Evolutionary conservation across 2,113 vertebrate genomes (phyloP).

Genomic region (Brevimyrus niger): DNA sequence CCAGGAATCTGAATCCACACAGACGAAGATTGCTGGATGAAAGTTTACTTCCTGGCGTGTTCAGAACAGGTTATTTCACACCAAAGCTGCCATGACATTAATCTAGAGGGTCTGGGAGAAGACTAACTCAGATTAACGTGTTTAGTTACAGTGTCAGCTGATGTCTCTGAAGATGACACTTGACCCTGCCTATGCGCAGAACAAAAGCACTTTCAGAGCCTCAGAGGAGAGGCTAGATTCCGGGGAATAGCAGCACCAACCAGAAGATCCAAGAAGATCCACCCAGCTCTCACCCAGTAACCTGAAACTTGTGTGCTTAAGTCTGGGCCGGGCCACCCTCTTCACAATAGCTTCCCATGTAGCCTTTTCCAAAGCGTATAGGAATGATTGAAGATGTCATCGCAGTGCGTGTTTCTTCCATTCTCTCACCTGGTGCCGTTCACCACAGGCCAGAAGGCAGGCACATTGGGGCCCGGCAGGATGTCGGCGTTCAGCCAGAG

Average conservation of each 20-base stretch:
- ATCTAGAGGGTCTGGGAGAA: neutral
- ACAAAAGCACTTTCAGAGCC: neutral
- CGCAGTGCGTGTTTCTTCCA: neutral
- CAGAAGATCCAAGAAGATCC: neutral
- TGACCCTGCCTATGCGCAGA: neutral
- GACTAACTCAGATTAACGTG: neutral
- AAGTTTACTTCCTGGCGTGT: neutral
- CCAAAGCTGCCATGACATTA: neutral
- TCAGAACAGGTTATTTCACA: neutral
- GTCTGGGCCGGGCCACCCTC: neutral
- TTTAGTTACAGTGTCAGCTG: neutral
- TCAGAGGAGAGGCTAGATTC: neutral
- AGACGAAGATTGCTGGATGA: neutral
- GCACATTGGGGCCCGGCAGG: constrained; percentile 65
- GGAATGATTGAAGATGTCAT: neutral
- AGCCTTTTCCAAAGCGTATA: neutral
- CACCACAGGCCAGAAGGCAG: constrained; percentile 48
- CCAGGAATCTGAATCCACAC: constrained; percentile 59
- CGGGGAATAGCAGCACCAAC: neutral
- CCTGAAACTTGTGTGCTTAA: neutral
- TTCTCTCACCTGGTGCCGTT: constrained; percentile 52
- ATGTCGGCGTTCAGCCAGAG: constrained; percentile 68
- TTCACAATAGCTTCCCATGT: neutral
- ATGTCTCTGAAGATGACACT: neutral
- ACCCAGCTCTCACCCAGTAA: neutral